These are phyloP conservation scores for Champsocephalus esox DNA, from an alignment of 2,797 vertebrate species.

Conservation along the genomic window DNA sequence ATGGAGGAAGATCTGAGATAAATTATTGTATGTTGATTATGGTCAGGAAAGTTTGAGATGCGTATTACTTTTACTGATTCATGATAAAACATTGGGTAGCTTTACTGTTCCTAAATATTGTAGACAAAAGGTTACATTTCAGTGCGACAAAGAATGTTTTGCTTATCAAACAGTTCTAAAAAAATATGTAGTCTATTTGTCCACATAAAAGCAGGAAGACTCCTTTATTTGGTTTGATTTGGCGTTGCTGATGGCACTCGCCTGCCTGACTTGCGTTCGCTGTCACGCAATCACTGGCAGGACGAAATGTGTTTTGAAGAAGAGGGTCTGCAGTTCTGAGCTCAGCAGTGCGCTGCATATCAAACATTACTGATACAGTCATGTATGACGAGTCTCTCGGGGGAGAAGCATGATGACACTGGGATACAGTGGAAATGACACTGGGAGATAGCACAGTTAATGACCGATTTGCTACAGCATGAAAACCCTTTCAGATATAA, in stretches of 20 bases:
- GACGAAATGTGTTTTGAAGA: constrained; percentile 53
- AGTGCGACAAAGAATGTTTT: not conserved
- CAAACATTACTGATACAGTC: constrained; percentile 46
- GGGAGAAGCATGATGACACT: constrained; percentile 30
- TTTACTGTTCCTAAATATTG: not conserved
- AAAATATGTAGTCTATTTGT: constrained; percentile 4
- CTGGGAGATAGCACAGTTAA: constrained; percentile 10
- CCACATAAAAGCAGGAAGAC: constrained; percentile 8
- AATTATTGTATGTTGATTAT: too few relatives aligned
- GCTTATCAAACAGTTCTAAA: not conserved
- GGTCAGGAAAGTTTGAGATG: too few relatives aligned
- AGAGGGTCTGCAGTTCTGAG: constrained; percentile 23
- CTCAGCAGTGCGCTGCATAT: constrained; percentile 45
- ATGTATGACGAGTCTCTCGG: constrained; percentile 43
- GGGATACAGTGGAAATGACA: constrained; percentile 39
- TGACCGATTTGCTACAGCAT: constrained; percentile 3
- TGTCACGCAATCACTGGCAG: constrained; percentile 42
- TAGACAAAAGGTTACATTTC: not conserved
- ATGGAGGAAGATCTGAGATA: too few relatives aligned
- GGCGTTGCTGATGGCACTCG: constrained; percentile 20
- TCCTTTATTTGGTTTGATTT: constrained; percentile 33
- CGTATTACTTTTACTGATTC: too few relatives aligned
- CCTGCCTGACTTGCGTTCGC: constrained; percentile 1
- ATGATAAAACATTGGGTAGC: too few relatives aligned
- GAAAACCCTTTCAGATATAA: not conserved